Conservation (phyloP, 2,888 invertebrate species). For the Cataglyphis altisquamis region DNA sequence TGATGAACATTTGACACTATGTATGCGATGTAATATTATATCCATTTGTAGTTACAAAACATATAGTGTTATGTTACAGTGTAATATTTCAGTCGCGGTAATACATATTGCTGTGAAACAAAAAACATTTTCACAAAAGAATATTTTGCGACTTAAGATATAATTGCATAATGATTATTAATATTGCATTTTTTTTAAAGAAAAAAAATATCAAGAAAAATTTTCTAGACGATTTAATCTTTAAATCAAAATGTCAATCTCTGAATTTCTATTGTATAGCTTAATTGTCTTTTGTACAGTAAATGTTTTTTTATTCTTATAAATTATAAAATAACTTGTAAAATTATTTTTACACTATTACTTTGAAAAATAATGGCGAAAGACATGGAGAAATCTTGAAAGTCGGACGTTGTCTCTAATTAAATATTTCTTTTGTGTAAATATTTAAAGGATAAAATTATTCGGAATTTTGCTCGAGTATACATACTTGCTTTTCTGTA, state of each 20-base stretch:
- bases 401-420: background rate
- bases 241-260: background rate
- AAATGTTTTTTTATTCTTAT: background rate
- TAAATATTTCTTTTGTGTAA: background rate
- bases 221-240: background rate
- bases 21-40: background rate
- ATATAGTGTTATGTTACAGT: background rate
- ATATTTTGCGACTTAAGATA: background rate
- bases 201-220: background rate
- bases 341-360: background rate
- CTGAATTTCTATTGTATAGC: background rate
- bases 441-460: background rate
- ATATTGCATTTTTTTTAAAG: background rate
- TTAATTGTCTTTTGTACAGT: background rate
- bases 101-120: background rate
- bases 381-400: background rate
- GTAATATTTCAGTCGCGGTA: background rate
- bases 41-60: background rate
- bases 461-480: background rate
- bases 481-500: background rate
- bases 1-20: too few relatives aligned
- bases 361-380: background rate
- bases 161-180: background rate
- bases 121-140: background rate
- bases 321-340: background rate